Conservation (phyloP, 2,113 vertebrate species). For the Lophius piscatorius region DNA sequence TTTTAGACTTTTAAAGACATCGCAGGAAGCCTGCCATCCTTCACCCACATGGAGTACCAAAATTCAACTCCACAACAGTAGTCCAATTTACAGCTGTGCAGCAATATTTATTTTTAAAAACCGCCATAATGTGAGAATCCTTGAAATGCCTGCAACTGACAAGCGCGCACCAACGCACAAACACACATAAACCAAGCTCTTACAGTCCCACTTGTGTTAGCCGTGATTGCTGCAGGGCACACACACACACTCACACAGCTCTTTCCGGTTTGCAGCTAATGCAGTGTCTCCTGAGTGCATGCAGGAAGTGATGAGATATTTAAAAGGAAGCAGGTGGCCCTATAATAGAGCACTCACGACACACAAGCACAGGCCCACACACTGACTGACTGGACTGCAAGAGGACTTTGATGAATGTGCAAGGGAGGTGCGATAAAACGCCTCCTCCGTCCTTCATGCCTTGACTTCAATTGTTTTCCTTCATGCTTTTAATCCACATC, state of each 20-base stretch:
- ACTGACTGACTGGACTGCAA: constrained; percentile 23
- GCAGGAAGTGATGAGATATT: constrained; percentile 68
- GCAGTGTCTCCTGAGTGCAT: constrained; percentile 55
- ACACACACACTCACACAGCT: constrained; percentile 22
- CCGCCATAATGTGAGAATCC: constrained; percentile 32
- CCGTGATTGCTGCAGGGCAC: constrained; percentile 19
- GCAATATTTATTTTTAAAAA: too few species aligned
- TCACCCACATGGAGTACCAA: too few species aligned
- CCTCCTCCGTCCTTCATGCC: constrained; percentile 15
- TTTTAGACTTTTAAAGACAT: too few species aligned
- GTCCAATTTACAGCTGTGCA: constrained; percentile 18
- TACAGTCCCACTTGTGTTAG: neutral
- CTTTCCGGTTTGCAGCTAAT: constrained; percentile 31
- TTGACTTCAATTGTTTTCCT: neutral
- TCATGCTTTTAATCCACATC: constrained; percentile 21
- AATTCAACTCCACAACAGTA: neutral
- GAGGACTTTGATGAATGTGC: constrained; percentile 1
- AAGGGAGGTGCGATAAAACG: constrained; percentile 43
- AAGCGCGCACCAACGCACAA: constrained; percentile 2
- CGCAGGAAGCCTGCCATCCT: too few species aligned
- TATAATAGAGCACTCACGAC: constrained; percentile 51
- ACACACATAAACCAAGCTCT: constrained; percentile 1
- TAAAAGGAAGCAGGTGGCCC: constrained; percentile 60
- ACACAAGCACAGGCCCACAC: constrained; percentile 4
- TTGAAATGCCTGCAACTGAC: constrained; percentile 22